Evolutionary conservation across 1,140 invertebrate species (phyloP).

Genomic region (Bombyx mandarina): DNA sequence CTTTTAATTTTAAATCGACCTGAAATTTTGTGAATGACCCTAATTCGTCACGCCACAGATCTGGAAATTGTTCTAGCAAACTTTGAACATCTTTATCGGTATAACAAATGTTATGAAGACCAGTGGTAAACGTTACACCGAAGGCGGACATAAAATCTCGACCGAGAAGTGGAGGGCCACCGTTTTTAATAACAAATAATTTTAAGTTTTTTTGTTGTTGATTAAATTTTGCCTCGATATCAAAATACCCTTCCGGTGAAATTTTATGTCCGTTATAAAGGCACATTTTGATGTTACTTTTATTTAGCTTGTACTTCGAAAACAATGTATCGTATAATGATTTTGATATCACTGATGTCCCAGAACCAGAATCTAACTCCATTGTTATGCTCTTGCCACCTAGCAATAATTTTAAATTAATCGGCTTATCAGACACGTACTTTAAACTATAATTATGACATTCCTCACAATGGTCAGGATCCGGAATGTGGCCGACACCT

Average conservation of each 20-base stretch:
- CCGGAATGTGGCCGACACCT: too few relatives aligned
- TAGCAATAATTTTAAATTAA: slow-evolving; percentile 11
- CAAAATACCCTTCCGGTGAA: slow-evolving; percentile 18
- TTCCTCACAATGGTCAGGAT: too few relatives aligned
- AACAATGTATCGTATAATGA: slow-evolving; percentile 15
- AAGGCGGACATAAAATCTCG: slow-evolving; percentile 28
- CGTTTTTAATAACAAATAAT: slow-evolving; percentile 14
- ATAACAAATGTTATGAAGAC: neutral
- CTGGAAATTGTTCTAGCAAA: neutral
- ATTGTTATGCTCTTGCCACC: slow-evolving; percentile 9
- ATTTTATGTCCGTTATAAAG: slow-evolving; percentile 27
- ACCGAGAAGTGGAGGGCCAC: slow-evolving; percentile 22
- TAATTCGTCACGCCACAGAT: slow-evolving; percentile 6
- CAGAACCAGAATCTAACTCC: slow-evolving; percentile 23
- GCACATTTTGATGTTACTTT: slow-evolving; percentile 18
- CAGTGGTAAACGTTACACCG: slow-evolving; percentile 12
- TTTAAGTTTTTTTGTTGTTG: slow-evolving; percentile 9
- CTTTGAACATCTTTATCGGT: neutral
- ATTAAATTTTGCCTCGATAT: slow-evolving; percentile 8
- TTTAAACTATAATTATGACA: too few relatives aligned
- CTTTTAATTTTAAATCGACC: slow-evolving; percentile 1
- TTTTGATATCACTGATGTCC: slow-evolving; percentile 18
- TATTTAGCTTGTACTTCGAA: slow-evolving; percentile 7
- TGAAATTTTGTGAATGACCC: slow-evolving; percentile 3
- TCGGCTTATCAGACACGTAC: slow-evolving; percentile 18